phyloP scores from a whole-genome alignment of 2,113 vertebrate genomes.

The Dipodomys stephensi region DNA sequence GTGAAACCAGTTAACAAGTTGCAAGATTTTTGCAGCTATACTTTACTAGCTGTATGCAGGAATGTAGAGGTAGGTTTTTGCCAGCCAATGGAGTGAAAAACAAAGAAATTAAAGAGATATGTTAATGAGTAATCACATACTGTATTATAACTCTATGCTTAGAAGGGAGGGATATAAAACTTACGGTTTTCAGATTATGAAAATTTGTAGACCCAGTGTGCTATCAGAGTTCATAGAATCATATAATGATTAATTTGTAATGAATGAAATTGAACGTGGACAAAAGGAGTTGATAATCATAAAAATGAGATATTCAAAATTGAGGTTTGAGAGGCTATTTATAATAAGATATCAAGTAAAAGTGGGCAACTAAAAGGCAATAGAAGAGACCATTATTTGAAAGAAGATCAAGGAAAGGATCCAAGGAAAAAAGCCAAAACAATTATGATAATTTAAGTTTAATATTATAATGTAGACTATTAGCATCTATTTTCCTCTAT shows the following conservation, averaged over 20 bases:
- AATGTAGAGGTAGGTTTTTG: slow-evolving; percentile 5
- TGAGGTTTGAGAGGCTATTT: slow-evolving; percentile 19
- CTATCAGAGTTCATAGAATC: neutral
- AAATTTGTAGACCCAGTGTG: slow-evolving; percentile 15
- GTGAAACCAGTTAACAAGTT: no score
- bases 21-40: neutral
- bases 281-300: neutral
- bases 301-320: neutral
- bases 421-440: neutral
- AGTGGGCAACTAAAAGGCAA: neutral
- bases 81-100: neutral
- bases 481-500: neutral
- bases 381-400: neutral
- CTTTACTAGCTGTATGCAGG: neutral
- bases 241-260: slow-evolving; percentile 10
- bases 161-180: neutral
- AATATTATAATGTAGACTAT: slow-evolving; percentile 33
- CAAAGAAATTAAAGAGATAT: neutral
- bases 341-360: neutral
- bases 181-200: neutral
- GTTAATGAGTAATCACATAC: slow-evolving; percentile 6
- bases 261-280: neutral
- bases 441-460: slow-evolving; percentile 40
- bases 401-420: slow-evolving; percentile 8
- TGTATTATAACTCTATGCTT: neutral